These are phyloP conservation scores for Gordius sp. DNA, from an alignment of 2,888 invertebrate genomes.

Conservation along the genomic window DNA sequence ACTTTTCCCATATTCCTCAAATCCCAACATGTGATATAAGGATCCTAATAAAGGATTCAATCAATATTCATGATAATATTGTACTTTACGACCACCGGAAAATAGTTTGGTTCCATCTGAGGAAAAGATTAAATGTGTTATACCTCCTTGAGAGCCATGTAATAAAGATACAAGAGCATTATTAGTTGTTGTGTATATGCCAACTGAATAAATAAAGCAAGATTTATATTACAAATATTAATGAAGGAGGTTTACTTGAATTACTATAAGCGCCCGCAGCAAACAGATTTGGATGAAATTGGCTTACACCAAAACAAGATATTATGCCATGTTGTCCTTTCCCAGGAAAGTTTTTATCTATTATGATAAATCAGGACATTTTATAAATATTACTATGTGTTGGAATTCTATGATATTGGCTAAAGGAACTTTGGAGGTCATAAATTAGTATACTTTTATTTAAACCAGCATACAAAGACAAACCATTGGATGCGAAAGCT, in stretches of 20 bases:
- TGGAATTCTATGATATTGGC: background rate
- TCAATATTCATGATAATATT: slow-evolving; percentile 7
- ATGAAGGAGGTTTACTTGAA: background rate
- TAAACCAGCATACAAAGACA: background rate
- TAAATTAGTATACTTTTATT: background rate
- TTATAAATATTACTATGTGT: slow-evolving; percentile 7
- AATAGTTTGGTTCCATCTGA: background rate
- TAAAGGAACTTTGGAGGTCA: background rate
- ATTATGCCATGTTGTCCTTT: slow-evolving; percentile 11
- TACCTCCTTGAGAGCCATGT: slow-evolving; percentile 11
- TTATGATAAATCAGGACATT: no score
- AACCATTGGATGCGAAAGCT: background rate
- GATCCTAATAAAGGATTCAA: slow-evolving; percentile 11
- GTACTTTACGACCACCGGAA: background rate
- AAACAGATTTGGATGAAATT: background rate
- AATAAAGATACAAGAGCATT: slow-evolving; percentile 1
- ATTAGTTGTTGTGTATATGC: background rate
- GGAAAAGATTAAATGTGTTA: background rate
- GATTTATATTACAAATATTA: background rate
- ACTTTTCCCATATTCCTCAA: slow-evolving; percentile 14
- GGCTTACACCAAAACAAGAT: slow-evolving; percentile 3
- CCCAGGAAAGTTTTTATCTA: background rate
- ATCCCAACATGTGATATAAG: slow-evolving; percentile 1
- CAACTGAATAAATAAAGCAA: background rate
- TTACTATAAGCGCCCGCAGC: background rate